Conservation (phyloP, 1,140 invertebrate species). For the Ceratina australensis region DNA sequence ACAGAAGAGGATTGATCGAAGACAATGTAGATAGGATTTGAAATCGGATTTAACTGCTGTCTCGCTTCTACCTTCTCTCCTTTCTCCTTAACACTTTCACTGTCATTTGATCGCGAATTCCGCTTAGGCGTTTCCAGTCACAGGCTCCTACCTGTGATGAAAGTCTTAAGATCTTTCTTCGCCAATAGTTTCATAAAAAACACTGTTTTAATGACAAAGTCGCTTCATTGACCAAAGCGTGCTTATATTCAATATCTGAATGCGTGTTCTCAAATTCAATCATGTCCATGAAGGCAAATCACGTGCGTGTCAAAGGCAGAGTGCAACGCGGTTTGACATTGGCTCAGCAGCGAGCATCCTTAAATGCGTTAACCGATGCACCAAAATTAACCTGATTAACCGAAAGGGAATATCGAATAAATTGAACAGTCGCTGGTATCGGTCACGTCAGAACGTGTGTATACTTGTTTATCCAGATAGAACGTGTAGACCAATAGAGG, state of each 20-base stretch:
- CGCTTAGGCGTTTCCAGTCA: not conserved
- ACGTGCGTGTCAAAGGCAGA: not conserved
- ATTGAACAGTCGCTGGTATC: slow-evolving; percentile 72
- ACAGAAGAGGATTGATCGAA: not conserved
- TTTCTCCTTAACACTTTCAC: slow-evolving; percentile 51
- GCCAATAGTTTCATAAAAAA: too few relatives aligned
- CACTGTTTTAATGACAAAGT: too few relatives aligned
- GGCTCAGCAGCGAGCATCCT: slow-evolving; percentile 51
- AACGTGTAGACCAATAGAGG: not conserved
- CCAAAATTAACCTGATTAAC: slow-evolving; percentile 71
- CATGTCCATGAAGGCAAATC: not conserved
- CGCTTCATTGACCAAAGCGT: not conserved
- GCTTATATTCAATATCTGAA: too few relatives aligned
- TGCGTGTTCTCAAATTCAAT: too few relatives aligned
- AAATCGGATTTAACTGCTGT: slow-evolving; percentile 15
- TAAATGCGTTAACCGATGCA: slow-evolving; percentile 68
- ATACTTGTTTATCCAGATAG: not conserved
- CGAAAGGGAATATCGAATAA: slow-evolving; percentile 74
- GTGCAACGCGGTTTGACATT: not conserved
- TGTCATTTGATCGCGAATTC: slow-evolving; percentile 23
- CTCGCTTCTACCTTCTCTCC: slow-evolving; percentile 34
- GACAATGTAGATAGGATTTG: not conserved
- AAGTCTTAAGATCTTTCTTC: not conserved
- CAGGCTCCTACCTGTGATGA: not conserved
- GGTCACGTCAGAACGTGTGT: slow-evolving; percentile 22